These are phyloP conservation scores for Siniperca undulata DNA, from an alignment of 2,797 vertebrate species.

Conservation along the genomic window DNA sequence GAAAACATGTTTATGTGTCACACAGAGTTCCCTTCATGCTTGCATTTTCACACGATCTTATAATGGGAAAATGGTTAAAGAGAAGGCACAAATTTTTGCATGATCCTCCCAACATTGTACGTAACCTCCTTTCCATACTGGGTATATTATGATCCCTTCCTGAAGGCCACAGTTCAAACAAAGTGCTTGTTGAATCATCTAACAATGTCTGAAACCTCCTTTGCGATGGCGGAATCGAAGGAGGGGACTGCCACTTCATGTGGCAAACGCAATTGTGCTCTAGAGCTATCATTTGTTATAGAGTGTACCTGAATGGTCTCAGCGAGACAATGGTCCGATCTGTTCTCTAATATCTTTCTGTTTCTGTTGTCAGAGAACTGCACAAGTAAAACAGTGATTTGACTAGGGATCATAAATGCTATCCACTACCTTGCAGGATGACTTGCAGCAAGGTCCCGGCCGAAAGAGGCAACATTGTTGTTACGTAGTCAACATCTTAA, in stretches of 20 bases:
- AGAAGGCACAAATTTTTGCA: background rate
- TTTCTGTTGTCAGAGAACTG: background rate
- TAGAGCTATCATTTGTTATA: background rate
- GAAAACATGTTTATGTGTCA: constrained; percentile 26
- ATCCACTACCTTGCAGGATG: background rate
- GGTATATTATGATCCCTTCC: too few species aligned
- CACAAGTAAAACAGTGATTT: background rate
- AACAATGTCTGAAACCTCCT: too few species aligned
- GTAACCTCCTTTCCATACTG: background rate
- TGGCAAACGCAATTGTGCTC: background rate
- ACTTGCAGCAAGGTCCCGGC: background rate
- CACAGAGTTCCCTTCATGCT: background rate
- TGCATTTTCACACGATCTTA: background rate
- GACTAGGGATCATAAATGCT: background rate
- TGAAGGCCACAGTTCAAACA: too few species aligned
- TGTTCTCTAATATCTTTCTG: background rate
- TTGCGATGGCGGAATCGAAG: too few species aligned
- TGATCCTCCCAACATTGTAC: background rate
- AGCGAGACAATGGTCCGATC: background rate
- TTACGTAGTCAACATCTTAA: too few species aligned
- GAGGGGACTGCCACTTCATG: too few species aligned
- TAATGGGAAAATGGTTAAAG: background rate
- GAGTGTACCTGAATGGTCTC: background rate
- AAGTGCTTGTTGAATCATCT: too few species aligned
- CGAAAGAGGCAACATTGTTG: too few species aligned